A percentile compares a stretch with the other conserved stretches of the same genome.
Evolutionary conservation across 2,888 invertebrate species (phyloP).

Genomic region (Drosophila falleni): DNA sequence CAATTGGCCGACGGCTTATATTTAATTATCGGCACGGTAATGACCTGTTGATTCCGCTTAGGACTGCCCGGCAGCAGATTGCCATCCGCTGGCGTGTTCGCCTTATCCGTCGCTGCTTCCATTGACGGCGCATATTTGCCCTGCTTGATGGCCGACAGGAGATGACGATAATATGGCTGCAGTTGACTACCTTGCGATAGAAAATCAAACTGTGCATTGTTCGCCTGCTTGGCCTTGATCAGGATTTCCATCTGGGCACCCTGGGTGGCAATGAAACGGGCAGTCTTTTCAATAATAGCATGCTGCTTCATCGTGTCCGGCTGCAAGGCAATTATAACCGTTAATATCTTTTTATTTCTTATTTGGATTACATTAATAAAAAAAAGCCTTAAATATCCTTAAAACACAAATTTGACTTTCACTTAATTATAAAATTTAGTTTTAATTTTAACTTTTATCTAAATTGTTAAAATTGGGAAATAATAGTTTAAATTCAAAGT

Average conservation of each 20-base stretch:
- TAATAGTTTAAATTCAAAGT: too few species aligned
- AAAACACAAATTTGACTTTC: too few species aligned
- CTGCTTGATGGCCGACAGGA: constrained; percentile 89
- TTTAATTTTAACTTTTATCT: too few species aligned
- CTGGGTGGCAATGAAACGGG: constrained; percentile 94
- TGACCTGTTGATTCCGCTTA: constrained; percentile 61
- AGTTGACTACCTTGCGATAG: constrained; percentile 93
- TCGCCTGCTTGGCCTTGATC: constrained; percentile 97
- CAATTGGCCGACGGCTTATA: constrained; percentile 95
- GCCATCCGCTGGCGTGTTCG: constrained; percentile 39
- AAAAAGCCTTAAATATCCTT: too few species aligned
- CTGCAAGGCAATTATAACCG: constrained; percentile 85
- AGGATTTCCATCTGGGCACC: constrained; percentile 99
- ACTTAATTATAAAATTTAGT: too few species aligned
- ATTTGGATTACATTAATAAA: neutral
- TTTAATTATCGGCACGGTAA: constrained; percentile 88
- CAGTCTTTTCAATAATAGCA: constrained; percentile 97
- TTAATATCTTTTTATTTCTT: neutral
- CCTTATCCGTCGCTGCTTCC: constrained; percentile 31
- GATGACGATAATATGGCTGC: constrained; percentile 95
- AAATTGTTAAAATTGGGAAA: too few species aligned
- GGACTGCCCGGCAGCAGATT: constrained; percentile 27
- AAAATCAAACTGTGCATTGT: constrained; percentile 97
- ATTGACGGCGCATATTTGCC: constrained; percentile 87
- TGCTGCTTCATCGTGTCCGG: constrained; percentile 95